phyloP scores from a whole-genome alignment of 2,113 vertebrate genomes.

The Promerops cafer region DNA sequence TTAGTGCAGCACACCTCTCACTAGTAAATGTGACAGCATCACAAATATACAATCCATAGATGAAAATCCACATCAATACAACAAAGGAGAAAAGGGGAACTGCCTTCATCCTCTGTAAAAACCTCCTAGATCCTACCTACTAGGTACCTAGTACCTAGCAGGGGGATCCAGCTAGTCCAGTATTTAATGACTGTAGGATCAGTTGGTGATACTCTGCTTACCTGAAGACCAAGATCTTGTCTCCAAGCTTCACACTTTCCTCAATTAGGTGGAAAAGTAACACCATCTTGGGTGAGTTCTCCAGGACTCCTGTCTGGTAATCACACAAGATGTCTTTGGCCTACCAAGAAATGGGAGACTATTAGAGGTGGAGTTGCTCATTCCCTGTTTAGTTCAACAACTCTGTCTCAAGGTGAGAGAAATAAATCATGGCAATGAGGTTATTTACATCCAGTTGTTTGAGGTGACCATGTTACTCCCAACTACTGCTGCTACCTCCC shows the following conservation, averaged over 20 bases:
- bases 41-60: not conserved
- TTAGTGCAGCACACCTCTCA: not conserved
- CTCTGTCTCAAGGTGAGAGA: not conserved
- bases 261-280: conserved; percentile 96
- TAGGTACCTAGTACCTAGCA: too few species aligned
- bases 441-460: not conserved
- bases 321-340: conserved; percentile 91
- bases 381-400: not conserved
- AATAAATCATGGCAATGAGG: not conserved
- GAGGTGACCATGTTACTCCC: not conserved
- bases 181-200: not conserved
- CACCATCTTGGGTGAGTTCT: conserved; percentile 97
- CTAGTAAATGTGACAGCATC: not conserved
- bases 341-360: conserved; percentile 60
- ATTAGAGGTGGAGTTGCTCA: not conserved
- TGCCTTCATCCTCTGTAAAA: not conserved
- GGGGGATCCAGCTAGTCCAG: not conserved
- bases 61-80: not conserved
- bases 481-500: not conserved
- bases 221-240: conserved; percentile 98
- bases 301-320: conserved; percentile 88
- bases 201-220: conserved; percentile 46
- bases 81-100: not conserved
- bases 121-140: too few species aligned
- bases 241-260: conserved; percentile 86